Evolutionary conservation across 2,113 vertebrate species (phyloP), one percentile per base, ranked within the genome.

Genomic region (Elephantulus edwardii): DNA sequence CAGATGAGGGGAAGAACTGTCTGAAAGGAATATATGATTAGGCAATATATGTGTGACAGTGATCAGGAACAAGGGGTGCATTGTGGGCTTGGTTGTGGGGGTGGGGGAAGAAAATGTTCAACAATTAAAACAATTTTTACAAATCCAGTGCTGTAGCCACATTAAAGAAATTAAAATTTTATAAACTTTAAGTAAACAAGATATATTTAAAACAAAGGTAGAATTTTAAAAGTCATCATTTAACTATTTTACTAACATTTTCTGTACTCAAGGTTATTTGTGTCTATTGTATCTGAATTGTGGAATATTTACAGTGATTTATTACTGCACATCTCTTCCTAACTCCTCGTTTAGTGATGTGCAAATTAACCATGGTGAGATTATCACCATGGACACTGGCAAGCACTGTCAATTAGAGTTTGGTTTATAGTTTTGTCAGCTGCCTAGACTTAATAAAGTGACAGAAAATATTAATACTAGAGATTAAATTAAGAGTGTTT

Each of bases 151-250:
- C n/a, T n/a, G n/a, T n/a, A n/a, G n/a, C n/a, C n/a, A n/a, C n/a
- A n/a, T n/a, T n/a, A n/a, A n/a, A n/a, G n/a, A n/a, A n/a, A n/a
- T n/a, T n/a, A n/a, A n/a, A n/a, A n/a, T n/a, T n/a, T n/a, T 40
- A 40, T 71, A 79, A 93, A 89, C 17, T 62, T 24, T n/a, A n/a
- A n/a, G n/a, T n/a, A n/a, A n/a, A n/a, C n/a, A 68, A 91, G 77
- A 77, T 81, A 33, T 62, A 60, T 60, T 92, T 72, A 86, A 89
- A 91, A 62, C 52, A 77, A 92, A 93, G 86, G 28, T 54, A n/a
- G n/a, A 78, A 79, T 81, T 78, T 60, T 54, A 13, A 70, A 89
- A 81, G 8, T 76, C 33, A 56, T 83, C 4, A 5, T 6, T 70
- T 81, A 70, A 72, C 68, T 54, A 68, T 50, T 77, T 83, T 54